Conservation (phyloP, 2,888 invertebrate genomes). For the Ischnura elegans region DNA sequence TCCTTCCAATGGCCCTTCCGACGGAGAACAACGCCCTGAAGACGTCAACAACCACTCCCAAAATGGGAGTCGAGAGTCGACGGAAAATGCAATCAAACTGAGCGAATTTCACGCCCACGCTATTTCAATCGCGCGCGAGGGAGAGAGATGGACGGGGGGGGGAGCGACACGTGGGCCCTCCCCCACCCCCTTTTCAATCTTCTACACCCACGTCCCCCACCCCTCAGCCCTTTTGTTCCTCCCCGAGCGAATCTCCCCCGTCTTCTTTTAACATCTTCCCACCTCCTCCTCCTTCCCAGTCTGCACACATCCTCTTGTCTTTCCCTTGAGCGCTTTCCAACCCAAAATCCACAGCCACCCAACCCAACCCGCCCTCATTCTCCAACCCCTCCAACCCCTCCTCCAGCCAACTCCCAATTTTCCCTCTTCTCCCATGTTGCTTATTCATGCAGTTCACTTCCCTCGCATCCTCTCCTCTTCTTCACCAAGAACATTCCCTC, state of each 20-base stretch:
- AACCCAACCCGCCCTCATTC: background rate
- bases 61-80: conserved; percentile 44
- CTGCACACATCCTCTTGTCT: conserved; percentile 36
- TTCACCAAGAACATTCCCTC: too few relatives aligned
- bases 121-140: conserved; percentile 51
- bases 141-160: background rate
- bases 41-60: conserved; percentile 63
- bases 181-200: background rate
- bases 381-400: background rate
- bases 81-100: conserved; percentile 65
- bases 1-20: background rate
- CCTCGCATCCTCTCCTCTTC: too few relatives aligned
- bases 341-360: background rate
- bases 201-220: background rate
- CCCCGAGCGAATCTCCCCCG: background rate
- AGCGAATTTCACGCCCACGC: conserved; percentile 64
- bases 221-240: too few relatives aligned
- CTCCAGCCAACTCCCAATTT: background rate
- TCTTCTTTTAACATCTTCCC: background rate
- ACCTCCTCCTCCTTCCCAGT: background rate
- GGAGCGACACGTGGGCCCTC: background rate
- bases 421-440: too few relatives aligned
- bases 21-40: background rate
- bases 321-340: background rate
- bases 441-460: too few relatives aligned